A percentile compares a stretch with the other conserved stretches of the same genome.
These are phyloP conservation scores for Oryzias javanicus DNA, from an alignment of 2,113 vertebrate species.

Conservation along the genomic window DNA sequence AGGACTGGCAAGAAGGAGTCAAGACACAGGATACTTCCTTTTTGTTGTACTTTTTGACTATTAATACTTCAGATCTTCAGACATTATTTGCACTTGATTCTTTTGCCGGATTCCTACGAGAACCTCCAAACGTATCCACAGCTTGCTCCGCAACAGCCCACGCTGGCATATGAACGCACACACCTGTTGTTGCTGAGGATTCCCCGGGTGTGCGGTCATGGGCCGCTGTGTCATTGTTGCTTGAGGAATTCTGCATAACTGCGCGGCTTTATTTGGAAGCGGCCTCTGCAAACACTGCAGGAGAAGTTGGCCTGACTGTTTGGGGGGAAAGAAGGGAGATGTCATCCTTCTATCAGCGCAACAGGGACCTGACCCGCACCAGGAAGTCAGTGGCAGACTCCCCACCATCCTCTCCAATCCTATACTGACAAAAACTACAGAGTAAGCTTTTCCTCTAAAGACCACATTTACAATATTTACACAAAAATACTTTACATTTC, in stretches of 20 bases:
- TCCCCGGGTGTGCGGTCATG: slow-evolving; percentile 51
- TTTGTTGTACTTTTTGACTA: slow-evolving; percentile 33
- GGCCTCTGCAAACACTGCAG: slow-evolving; percentile 27
- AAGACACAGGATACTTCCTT: not conserved
- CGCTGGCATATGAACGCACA: slow-evolving; percentile 18
- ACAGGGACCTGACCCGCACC: slow-evolving; percentile 89
- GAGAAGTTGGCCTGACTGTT: slow-evolving; percentile 35
- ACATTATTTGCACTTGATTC: no score
- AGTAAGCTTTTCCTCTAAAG: slow-evolving; percentile 77
- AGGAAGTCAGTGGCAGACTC: slow-evolving; percentile 91
- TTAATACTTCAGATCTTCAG: slow-evolving; percentile 25
- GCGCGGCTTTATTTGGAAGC: slow-evolving; percentile 41
- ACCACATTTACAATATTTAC: not conserved
- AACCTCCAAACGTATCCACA: slow-evolving; percentile 28
- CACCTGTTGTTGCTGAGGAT: slow-evolving; percentile 65
- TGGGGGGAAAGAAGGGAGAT: slow-evolving; percentile 70
- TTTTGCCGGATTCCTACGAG: not conserved
- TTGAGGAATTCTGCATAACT: slow-evolving; percentile 41
- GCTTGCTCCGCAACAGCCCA: slow-evolving; percentile 22
- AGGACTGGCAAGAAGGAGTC: slow-evolving; percentile 12
- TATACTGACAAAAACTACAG: slow-evolving; percentile 89
- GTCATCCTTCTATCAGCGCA: slow-evolving; percentile 88
- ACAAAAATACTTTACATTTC: not conserved
- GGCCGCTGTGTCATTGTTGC: slow-evolving; percentile 43
- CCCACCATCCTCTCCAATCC: slow-evolving; percentile 90